These are phyloP conservation scores for Solea solea DNA, from an alignment of 2,113 vertebrate genomes.

Conservation along the genomic window DNA sequence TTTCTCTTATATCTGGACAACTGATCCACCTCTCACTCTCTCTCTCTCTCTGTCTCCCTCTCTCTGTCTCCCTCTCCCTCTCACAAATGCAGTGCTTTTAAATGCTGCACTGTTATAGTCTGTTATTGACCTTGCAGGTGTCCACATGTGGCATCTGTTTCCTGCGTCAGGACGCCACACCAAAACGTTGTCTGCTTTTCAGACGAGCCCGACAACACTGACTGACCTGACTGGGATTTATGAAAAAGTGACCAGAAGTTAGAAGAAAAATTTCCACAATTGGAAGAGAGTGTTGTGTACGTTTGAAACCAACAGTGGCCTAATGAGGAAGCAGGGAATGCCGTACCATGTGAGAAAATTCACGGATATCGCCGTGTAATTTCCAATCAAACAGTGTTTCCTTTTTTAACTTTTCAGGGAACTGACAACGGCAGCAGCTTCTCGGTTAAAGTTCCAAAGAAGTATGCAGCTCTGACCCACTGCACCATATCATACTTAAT, in stretches of 20 bases:
- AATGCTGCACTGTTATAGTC: neutral
- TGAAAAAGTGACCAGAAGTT: no score
- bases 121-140: neutral
- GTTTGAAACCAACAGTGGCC: neutral
- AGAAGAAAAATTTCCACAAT: neutral
- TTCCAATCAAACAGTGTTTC: no score
- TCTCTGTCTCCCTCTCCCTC: neutral
- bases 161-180: neutral
- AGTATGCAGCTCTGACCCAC: no score
- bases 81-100: neutral
- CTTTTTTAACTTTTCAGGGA: constrained; percentile 4
- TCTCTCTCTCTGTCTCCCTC: neutral
- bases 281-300: neutral
- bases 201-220: neutral
- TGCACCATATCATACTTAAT: no score
- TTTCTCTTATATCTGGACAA: neutral
- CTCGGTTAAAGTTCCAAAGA: no score
- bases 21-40: neutral
- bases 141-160: constrained; percentile 18
- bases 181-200: neutral
- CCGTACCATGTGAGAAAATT: constrained; percentile 6
- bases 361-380: no score
- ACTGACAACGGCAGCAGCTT: neutral
- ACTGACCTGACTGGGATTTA: neutral
- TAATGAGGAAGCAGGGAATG: neutral